Base-by-base conservation (phyloP, 2,888 invertebrate species). In the Timandra comae region DNA sequence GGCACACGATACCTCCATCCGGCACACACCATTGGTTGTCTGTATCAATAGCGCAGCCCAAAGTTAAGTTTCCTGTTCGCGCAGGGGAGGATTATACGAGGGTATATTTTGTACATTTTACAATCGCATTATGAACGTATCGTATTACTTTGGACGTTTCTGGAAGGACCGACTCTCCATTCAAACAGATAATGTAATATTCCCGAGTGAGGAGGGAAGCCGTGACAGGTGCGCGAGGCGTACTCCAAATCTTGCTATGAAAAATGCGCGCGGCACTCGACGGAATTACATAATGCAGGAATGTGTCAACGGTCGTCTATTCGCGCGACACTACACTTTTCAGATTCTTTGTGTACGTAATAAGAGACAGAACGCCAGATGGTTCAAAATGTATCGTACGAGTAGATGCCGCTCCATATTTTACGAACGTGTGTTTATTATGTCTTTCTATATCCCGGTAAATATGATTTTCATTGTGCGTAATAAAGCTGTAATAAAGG, bases 381-480 rank as follows among this genome's bases (percentile, higher is more conserved):
- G 70, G 47, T 52, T 51, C 54, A 58, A 54, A 62, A 58, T 56
- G 60, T 58, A 61, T 63, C 64, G 58, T 56, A 50, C 48, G 46
- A 47, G 47, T n/a, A n/a, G n/a, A n/a, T n/a, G 46, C 41, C 46
- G 45, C 29, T 51, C 54, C 62, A 65, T 71, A 65, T 62, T 68
- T 68, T 60, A 67, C 57, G 59, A 65, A 64, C 68, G 64, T 65
- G 68, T 77, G 71, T 77, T 75, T 78, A 72, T 78, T 74, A 73
- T 66, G 71, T 62, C 63, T 64, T 67, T 67, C 43, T 65, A 62
- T 67, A 62, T 66, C 61, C 63, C 48, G 55, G 71, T 73, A 73
- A 76, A 76, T 78, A 79, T 76, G 75, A 76, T 76, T 76, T 72
- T 71, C 71, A 77, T 74, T 78, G 72, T 75, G 49, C 51, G 67